Base-by-base conservation (phyloP, 2,888 invertebrate genomes). In the Vanessa cardui region DNA sequence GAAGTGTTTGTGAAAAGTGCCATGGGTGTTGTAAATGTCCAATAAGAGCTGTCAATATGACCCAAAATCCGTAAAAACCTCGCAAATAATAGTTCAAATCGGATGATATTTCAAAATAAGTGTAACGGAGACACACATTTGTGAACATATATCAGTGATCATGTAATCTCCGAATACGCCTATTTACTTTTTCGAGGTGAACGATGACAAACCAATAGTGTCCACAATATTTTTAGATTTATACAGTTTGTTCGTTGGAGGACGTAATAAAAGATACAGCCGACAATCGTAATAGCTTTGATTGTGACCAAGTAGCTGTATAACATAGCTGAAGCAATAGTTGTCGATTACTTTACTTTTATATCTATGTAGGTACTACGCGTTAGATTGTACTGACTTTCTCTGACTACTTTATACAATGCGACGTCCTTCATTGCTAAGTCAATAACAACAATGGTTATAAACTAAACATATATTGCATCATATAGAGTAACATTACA, bases 211-310 rank as follows among this genome's bases (percentile, higher is more conserved):
- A 83, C 74, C 79, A 86, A 85, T 86, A 86, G 86, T 88, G 86
- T 83, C 86, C 80, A 89, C 83, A 91, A 92, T 92, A 92, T 92
- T 92, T 92, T 89, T 92, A 92, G 92, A 92, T 90, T 85, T 87
- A 87, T 87, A 85, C 88, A 87, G 88, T 85, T 90, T 87, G 85
- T 80, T 83, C 83, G 82, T 79, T 88, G 86, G 84, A 89, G 88
- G 87, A 89, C 89, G 82, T 78, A 85, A 83, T 82, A 86, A 85
- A 87, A 86, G 85, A 85, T 87, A 86, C 83, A 80, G 74, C 69
- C 67, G 80, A 78, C 70, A 75, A 78, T 77, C 74, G 77, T 80
- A 79, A 78, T 65, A 70, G 70, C 71, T 64, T 66, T 69, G 71
- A 72, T 73, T 72, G 31, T 68, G 52, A 62, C 73, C 70, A 70